Evolutionary conservation across 2,113 vertebrate species (phyloP), one percentile per base, ranked within the genome.

Genomic region (Campylomormyrus numenius): DNA sequence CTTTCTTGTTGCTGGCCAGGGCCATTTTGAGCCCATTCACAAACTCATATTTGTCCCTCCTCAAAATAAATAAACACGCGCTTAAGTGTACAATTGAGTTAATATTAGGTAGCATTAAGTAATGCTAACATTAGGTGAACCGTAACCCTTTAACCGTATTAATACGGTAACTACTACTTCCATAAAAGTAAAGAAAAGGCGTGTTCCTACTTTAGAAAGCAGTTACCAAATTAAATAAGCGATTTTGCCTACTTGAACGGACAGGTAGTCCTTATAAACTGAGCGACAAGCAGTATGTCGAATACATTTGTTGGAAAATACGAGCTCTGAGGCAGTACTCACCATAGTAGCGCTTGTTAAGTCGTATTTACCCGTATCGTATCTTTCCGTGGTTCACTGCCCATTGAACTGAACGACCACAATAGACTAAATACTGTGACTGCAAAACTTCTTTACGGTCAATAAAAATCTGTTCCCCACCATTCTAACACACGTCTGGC

Each of bases 291-390:
- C 15, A 6, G 70, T 35, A 49, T 48, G 39, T 17, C 11, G 35
- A 17, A 80, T 52, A 35, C 13, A 42, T 70, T 45, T 46, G 5
- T 45, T 27, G 9, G 10, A 86, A 86, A 86, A 86, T n/a, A 50
- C 2, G 24, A 86, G n/a, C n/a, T 86, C 31, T 49, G 46, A 45
- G 42, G 39, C 49, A 35, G 10, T 10, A 89, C 89, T 89, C 89
- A 89, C 89, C 89, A 89, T 89, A n/a, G 13, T 15, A 56, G 53
- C 50, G 53, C 89, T 46, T 84, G 46, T 84, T 8, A 48, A n/a
- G 6, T 83, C 45, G 66, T 19, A 17, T 15, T 15, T 45, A 77
- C 31, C 2, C 70, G 27, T 11, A n/a, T 21, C 58, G 9, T 80
- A 21, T 17, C 77, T 83, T 45, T 45, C 77, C 5, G 35, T 39